Evolutionary conservation across 2,113 vertebrate species (phyloP).

Genomic region (Pyxicephalus adspersus): DNA sequence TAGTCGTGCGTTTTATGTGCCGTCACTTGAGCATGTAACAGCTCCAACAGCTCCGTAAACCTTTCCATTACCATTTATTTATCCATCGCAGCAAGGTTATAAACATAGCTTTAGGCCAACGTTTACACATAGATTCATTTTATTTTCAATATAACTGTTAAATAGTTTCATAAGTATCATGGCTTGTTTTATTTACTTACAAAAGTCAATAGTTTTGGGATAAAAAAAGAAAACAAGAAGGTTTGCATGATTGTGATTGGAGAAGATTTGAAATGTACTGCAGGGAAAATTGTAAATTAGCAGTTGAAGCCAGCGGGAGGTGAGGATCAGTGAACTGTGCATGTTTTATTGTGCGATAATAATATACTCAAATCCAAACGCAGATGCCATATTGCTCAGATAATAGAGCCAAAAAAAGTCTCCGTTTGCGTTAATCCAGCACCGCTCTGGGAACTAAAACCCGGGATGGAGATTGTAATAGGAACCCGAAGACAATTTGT

Average conservation of each 20-base stretch:
- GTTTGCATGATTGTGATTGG: constrained; percentile 3
- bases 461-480: neutral
- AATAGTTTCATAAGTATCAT: neutral
- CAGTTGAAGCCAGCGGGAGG: neutral
- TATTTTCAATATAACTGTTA: no score
- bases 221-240: neutral
- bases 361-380: neutral
- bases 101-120: no score
- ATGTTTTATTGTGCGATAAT: constrained; percentile 11
- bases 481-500: neutral
- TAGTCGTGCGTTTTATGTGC: no score
- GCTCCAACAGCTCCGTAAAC: no score
- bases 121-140: no score
- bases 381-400: constrained; percentile 29
- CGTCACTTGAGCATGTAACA: no score
- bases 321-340: constrained; percentile 3
- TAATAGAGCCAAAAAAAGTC: neutral
- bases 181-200: neutral
- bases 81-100: no score
- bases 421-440: neutral
- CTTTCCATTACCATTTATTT: no score
- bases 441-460: neutral
- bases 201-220: neutral
- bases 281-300: constrained; percentile 32
- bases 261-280: neutral